Base-by-base conservation (phyloP, 1,140 invertebrate genomes). In the Cyrtorhinus lividipennis region DNA sequence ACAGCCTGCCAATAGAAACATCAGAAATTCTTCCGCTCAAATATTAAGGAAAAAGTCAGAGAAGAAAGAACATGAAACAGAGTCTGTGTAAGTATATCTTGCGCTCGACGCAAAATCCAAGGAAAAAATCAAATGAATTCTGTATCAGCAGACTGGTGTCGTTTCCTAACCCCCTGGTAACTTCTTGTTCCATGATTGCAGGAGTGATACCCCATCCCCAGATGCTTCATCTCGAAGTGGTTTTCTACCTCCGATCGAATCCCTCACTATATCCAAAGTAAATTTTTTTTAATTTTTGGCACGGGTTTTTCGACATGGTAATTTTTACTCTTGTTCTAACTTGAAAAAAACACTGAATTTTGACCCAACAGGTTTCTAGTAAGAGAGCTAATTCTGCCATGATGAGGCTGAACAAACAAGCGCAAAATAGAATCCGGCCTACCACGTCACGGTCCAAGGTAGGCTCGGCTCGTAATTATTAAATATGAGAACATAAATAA, bases 161-260 rank as follows among this genome's bases (percentile, higher is more conserved):
- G n/a, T n/a, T n/a, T n/a, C n/a, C n/a, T n/a, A n/a, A n/a, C n/a
- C n/a, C n/a, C n/a, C n/a, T n/a, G n/a, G n/a, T n/a, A n/a, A n/a
- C n/a, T n/a, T n/a, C n/a, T n/a, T n/a, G n/a, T n/a, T n/a, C n/a
- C n/a, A n/a, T n/a, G n/a, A n/a, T n/a, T 44, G 38, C 18, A 53
- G 48, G 48, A 53, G 48, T 53, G 48, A 53, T 22, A 53, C 10
- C 20, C 48, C 48, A 13, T 53, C 48, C 20, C 48, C 20, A 15
- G 48, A 53, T 8, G 5, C 20, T 8, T 5, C 48, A 8, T 30
- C 24, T n/a, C 27, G 44, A 22, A 15, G 20, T 10, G 44, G 23
- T 1, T 45, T 61, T 61, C 60, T 61, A 24, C 60, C 60, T 22
- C 60, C 60, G 13, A 61, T 61, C 10, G 60, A 61, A 61, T 10